Percentiles rank a stretch among this genome's conserved stretches.
These are phyloP conservation scores for Eristalis tenax DNA, from an alignment of 2,888 invertebrate species.

Conservation along the genomic window DNA sequence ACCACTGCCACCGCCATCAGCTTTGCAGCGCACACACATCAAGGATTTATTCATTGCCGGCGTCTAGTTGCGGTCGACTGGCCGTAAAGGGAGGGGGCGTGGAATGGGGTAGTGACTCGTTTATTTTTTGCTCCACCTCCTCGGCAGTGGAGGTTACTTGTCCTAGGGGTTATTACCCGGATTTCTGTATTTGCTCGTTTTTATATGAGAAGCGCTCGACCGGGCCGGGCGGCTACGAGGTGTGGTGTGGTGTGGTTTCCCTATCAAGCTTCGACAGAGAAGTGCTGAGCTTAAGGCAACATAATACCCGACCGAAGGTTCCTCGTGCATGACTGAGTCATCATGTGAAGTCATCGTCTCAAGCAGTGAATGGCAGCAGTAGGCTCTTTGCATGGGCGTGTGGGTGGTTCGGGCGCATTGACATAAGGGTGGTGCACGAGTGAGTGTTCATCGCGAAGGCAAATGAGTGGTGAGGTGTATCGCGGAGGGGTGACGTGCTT, in stretches of 20 bases:
- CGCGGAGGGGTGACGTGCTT: too few species aligned
- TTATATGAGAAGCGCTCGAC: neutral
- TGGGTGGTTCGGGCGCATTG: conserved; percentile 17
- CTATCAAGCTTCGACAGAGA: conserved; percentile 54
- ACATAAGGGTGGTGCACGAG: neutral
- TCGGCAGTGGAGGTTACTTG: conserved; percentile 33
- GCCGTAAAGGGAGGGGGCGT: neutral
- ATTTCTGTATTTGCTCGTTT: conserved; percentile 40
- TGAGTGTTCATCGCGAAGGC: conserved; percentile 49
- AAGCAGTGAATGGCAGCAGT: conserved; percentile 40
- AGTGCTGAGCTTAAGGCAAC: conserved; percentile 68
- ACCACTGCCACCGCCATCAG: neutral
- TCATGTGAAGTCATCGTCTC: conserved; percentile 59
- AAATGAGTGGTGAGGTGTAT: conserved; percentile 55
- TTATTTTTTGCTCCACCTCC: conserved; percentile 4
- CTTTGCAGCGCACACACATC: conserved; percentile 13
- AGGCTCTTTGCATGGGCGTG: conserved; percentile 1
- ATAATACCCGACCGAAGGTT: conserved; percentile 63
- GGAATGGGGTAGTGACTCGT: conserved; percentile 9
- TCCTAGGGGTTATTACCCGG: conserved; percentile 67
- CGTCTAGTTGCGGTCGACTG: conserved; percentile 48
- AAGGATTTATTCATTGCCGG: conserved; percentile 54
- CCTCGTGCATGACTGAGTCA: conserved; percentile 66
- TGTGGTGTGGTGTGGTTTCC: conserved; percentile 32
- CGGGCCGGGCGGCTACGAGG: neutral